Base-by-base conservation (phyloP, 2,797 vertebrate genomes). In the Rhinatrema bivittatum region DNA sequence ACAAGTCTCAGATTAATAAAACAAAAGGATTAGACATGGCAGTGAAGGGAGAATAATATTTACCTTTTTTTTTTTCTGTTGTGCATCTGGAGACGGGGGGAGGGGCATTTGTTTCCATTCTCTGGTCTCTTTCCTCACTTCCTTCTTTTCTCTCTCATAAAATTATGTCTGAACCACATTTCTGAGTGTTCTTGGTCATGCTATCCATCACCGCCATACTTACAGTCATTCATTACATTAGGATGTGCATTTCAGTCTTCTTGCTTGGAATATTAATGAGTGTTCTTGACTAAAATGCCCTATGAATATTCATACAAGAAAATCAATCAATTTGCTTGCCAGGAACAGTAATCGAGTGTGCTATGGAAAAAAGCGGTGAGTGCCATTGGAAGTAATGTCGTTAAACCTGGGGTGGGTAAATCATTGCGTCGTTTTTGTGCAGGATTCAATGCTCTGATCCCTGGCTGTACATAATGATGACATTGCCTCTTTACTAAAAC, bases 271-370 rank as follows among this genome's bases (percentile, higher is more conserved):
- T 67, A 68, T 65, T 62, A 68, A 65, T 64, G 54, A 39, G 41
- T 39, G 20, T 49, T 67, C 44, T 56, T 40, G 32, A 56, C 48
- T 51, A 68, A 68, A 74, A 64, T 56, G 63, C 61, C 37, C 20
- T 26, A 41, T 60, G 74, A 68, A 68, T 74, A 65, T 79, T 76
- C 68, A 76, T 57, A 39, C 42, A 39, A 63, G 65, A 61, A 65
- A 64, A 71, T 63, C 65, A 50, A 42, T 68, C 62, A 34, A 55
- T 56, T 39, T 39, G 42, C 22, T 48, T 63, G 58, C 62, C 51
- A 53, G 60, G 22, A 25, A 55, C 53, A 9, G 50, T 42, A 71
- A 68, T 66, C 41, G 62, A 73, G 69, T 45, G 46, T 10, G 51
- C 58, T 39, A 67, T 58, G 54, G 56, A 60, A n/a, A n/a, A 58